These are phyloP conservation scores for Plotosus lineatus DNA, from an alignment of 2,113 vertebrate species.

Conservation along the genomic window DNA sequence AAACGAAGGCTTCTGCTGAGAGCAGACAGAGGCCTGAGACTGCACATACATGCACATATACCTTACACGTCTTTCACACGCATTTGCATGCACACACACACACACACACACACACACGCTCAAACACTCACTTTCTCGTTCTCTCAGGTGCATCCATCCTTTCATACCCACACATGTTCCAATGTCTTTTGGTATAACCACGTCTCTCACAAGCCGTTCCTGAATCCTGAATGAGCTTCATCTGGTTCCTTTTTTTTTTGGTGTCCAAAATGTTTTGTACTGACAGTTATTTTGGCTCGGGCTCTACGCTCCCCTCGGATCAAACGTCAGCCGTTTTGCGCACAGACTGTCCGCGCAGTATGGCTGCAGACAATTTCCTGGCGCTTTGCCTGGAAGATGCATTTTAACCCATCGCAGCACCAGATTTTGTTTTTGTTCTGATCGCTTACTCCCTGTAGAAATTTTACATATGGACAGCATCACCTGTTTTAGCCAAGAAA, in stretches of 20 bases:
- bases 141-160: constrained; percentile 20
- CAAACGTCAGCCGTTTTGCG: constrained; percentile 23
- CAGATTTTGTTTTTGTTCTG: constrained; percentile 43
- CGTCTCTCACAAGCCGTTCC: constrained; percentile 16
- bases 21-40: constrained; percentile 62
- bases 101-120: constrained; percentile 1
- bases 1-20: constrained; percentile 68
- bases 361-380: constrained; percentile 28
- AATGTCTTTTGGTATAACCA: constrained; percentile 15
- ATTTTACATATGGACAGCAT: constrained; percentile 41
- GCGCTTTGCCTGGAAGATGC: constrained; percentile 14
- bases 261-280: constrained; percentile 55
- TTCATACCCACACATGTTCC: constrained; percentile 4
- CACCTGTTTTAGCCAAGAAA: constrained; percentile 47
- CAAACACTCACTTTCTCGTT: constrained; percentile 39
- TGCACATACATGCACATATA: constrained; percentile 45
- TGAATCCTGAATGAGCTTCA: constrained; percentile 45
- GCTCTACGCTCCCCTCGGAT: constrained; percentile 35
- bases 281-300: constrained; percentile 35
- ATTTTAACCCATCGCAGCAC: constrained; percentile 30
- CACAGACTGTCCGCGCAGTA: constrained; percentile 32
- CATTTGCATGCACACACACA: constrained; percentile 43
- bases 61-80: constrained; percentile 14
- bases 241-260: constrained; percentile 61
- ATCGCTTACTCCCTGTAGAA: constrained; percentile 50